These are phyloP conservation scores for Synodontis membranacea DNA, from an alignment of 2,113 vertebrate species.

Conservation along the genomic window DNA sequence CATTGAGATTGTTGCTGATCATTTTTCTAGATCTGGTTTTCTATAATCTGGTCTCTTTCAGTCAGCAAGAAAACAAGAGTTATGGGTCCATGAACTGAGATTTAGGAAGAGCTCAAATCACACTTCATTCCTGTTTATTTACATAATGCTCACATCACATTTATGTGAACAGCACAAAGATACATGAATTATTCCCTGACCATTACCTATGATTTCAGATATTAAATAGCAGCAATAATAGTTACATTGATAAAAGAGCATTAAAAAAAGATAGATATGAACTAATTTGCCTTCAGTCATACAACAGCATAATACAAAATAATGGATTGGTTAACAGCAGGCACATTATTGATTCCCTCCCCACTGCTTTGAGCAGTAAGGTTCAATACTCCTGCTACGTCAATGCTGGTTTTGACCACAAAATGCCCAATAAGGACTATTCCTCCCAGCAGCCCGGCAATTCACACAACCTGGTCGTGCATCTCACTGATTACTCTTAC, in stretches of 20 bases:
- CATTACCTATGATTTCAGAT: slow-evolving; percentile 45
- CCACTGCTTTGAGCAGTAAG: slow-evolving; percentile 55
- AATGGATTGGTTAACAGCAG: slow-evolving; percentile 45
- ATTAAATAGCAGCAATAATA: slow-evolving; percentile 59
- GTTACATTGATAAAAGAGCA: slow-evolving; percentile 32
- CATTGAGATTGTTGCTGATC: background rate
- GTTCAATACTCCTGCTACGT: slow-evolving; percentile 33
- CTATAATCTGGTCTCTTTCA: background rate
- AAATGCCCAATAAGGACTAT: background rate
- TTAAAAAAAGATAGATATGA: slow-evolving; percentile 30
- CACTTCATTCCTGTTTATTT: slow-evolving; percentile 15
- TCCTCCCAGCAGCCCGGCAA: background rate
- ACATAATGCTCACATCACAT: slow-evolving; percentile 11
- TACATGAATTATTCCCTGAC: slow-evolving; percentile 61
- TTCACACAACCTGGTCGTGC: background rate
- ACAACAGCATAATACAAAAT: slow-evolving; percentile 27
- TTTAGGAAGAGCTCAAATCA: background rate
- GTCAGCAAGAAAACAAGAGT: background rate
- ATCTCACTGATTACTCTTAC: background rate
- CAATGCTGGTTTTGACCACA: background rate
- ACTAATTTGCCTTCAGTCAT: slow-evolving; percentile 23
- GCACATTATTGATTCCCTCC: slow-evolving; percentile 60
- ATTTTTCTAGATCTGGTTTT: too few relatives aligned
- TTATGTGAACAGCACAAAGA: slow-evolving; percentile 44
- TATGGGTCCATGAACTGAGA: background rate